Conservation (phyloP, 2,888 invertebrate genomes). For the Stenodera caucasica region DNA sequence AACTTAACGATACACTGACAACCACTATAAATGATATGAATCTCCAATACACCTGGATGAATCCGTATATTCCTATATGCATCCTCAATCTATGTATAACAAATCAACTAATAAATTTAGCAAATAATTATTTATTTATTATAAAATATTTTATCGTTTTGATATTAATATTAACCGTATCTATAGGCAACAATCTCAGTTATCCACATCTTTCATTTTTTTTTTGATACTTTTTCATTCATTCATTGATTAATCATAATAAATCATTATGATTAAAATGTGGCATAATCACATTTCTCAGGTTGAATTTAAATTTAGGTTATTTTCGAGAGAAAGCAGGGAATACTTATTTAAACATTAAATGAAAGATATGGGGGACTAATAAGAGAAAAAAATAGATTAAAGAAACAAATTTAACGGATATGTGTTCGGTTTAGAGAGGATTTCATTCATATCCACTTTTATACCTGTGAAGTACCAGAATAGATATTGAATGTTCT, state of each 20-base stretch:
- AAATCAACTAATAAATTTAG: too few species aligned
- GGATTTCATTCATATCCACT: not conserved
- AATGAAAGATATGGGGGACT: not conserved
- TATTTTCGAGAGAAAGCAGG: not conserved
- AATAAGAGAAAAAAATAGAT: not conserved
- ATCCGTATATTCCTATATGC: not conserved
- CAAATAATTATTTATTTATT: too few species aligned
- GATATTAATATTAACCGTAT: not conserved
- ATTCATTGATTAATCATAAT: too few species aligned
- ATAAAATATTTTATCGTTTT: not conserved
- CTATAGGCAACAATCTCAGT: not conserved
- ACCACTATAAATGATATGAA: not conserved
- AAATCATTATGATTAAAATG: not conserved
- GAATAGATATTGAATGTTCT: not conserved
- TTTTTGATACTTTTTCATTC: too few species aligned
- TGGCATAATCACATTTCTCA: not conserved
- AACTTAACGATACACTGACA: not conserved
- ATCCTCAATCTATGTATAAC: too few species aligned
- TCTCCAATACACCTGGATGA: not conserved
- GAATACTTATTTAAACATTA: not conserved
- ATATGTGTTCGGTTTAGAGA: not conserved
- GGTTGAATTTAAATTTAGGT: not conserved
- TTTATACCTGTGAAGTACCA: not conserved
- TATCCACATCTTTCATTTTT: not conserved
- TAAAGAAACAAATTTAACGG: constrained; percentile 1